phyloP scores from a whole-genome alignment of 1,140 invertebrate genomes.

The Drosophila baimaii region DNA sequence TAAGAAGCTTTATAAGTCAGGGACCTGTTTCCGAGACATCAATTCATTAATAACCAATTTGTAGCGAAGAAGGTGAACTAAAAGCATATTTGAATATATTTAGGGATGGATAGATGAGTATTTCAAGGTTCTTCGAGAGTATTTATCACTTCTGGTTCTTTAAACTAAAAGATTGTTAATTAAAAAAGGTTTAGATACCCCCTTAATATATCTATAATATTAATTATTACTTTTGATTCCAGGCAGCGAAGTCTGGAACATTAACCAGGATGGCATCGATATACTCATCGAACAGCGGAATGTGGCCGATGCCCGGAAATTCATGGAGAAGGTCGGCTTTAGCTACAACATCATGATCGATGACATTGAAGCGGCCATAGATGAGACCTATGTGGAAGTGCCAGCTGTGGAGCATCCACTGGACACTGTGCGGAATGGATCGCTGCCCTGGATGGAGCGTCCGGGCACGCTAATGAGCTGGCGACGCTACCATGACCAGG shows the following conservation, averaged over 20 bases:
- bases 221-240: not conserved
- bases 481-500: conserved; percentile 89
- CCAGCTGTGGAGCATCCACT: conserved; percentile 84
- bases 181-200: not conserved
- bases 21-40: not conserved
- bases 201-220: not conserved
- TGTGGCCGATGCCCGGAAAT: conserved; percentile 86
- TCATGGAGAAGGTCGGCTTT: conserved; percentile 86
- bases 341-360: conserved; percentile 89
- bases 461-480: conserved; percentile 89
- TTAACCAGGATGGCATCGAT: conserved; percentile 82
- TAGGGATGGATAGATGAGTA: not conserved
- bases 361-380: conserved; percentile 90
- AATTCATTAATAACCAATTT: not conserved
- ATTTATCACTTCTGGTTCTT: too few relatives aligned
- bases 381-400: conserved; percentile 89
- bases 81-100: conserved; percentile 13
- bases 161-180: not conserved
- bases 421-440: conserved; percentile 71
- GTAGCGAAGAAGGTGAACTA: not conserved
- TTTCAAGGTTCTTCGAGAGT: conserved; percentile 1
- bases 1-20: not conserved
- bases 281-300: conserved; percentile 87
- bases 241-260: conserved; percentile 82
- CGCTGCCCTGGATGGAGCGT: conserved; percentile 70